Base-by-base conservation (phyloP, 2,113 vertebrate species). In the Vulpes vulpes region DNA sequence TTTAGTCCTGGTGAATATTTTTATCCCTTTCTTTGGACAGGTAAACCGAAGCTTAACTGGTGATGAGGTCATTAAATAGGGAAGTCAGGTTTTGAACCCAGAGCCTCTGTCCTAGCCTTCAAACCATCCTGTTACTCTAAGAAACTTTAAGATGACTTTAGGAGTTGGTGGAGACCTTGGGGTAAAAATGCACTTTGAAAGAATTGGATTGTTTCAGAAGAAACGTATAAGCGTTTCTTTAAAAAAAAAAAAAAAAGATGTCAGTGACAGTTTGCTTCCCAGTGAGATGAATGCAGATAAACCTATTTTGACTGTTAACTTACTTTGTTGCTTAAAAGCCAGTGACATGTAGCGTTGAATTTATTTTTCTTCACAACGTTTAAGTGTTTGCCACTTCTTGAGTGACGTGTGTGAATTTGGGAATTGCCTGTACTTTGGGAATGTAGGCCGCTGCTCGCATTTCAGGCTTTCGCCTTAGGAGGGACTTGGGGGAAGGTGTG, bases 241-340 rank as follows among this genome's bases (percentile, higher is more conserved):
- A 76, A 53, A 80, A 92, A 94, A 65, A 49, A 51, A 76, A 80
- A 49, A 92, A 55, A 86, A 64, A 79, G 2, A 92, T 55, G 81
- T 84, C 92, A 83, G 85, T 85, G 92, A 93, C 94, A 96, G 94
- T 96, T 97, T 94, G 71, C 65, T 73, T 96, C 76, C 89, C 74
- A 90, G 95, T 53, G 81, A 96, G 89, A 97, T 80, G 69, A 97
- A 94, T 71, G 82, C 82, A 88, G 94, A 98, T 97, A 98, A 97
- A 97, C 94, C 96, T 96, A 85, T 98, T 98, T 97, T 96, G 98
- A 97, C 94, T 96, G 97, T 95, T 98, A 97, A 96, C 97, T 96
- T 97, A 93, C 74, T 97, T 91, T 96, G 67, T 96, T 74, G 7
- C 82, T 87, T 85, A 67, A 43, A 53, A 97, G 91, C 89, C 60